A percentile compares a stretch with the other conserved stretches of the same genome.
Conservation (phyloP, 2,797 vertebrate genomes). For the Hydrocynus forskahlii region DNA sequence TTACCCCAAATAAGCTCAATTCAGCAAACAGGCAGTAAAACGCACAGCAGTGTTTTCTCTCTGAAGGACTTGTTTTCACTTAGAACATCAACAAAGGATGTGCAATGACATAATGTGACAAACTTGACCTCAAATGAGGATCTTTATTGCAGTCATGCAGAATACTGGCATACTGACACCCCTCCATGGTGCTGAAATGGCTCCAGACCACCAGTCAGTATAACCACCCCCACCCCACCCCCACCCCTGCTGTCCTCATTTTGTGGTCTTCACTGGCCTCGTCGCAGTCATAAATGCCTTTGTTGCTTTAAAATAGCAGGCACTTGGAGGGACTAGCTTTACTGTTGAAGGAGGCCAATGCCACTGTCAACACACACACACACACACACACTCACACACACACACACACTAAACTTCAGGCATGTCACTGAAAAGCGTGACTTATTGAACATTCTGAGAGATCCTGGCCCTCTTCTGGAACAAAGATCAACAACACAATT, state of each 20-base stretch:
- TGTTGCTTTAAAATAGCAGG: constrained; percentile 5
- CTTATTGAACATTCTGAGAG: constrained; percentile 30
- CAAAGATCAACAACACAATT: too few relatives aligned
- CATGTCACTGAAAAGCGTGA: constrained; percentile 23
- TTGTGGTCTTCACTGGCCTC: background rate
- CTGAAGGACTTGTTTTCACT: too few relatives aligned
- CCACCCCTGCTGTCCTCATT: too few relatives aligned
- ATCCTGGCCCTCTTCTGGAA: constrained; percentile 22
- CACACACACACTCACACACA: constrained; percentile 12
- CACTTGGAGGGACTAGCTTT: background rate
- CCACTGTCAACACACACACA: background rate
- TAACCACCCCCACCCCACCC: background rate
- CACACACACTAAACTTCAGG: constrained; percentile 18
- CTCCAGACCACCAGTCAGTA: background rate
- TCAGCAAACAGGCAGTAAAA: too few relatives aligned
- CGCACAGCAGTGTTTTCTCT: too few relatives aligned
- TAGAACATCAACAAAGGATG: too few relatives aligned
- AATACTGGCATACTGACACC: background rate
- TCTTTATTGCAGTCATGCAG: too few relatives aligned
- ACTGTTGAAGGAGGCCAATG: constrained; percentile 5
- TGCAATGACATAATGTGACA: too few relatives aligned
- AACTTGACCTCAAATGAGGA: too few relatives aligned
- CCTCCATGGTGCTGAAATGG: background rate
- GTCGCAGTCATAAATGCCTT: constrained; percentile 2
- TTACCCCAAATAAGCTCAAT: too few relatives aligned